Conservation (phyloP, 2,888 invertebrate genomes). For the Sinotaia quadrata region DNA sequence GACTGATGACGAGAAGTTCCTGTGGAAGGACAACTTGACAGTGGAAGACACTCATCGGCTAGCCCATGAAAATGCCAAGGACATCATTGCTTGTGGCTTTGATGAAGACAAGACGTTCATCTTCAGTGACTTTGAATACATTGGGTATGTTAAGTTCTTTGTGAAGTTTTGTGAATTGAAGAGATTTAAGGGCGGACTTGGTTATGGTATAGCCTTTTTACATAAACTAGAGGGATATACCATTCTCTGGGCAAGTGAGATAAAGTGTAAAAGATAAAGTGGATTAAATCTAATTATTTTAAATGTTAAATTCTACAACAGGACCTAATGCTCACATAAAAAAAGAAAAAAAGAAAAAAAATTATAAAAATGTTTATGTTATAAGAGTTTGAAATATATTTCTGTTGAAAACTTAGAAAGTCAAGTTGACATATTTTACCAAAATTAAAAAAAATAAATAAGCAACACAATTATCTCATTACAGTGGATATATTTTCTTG, state of each 20-base stretch:
- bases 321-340: no score
- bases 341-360: no score
- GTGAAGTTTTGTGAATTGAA: not conserved
- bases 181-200: not conserved
- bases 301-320: no score
- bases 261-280: not conserved
- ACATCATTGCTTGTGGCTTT: conserved; percentile 98
- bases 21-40: conserved; percentile 96
- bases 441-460: no score
- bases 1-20: conserved; percentile 97
- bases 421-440: no score
- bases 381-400: no score
- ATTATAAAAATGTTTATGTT: no score
- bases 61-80: conserved; percentile 93
- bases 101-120: conserved; percentile 95
- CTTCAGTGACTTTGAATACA: conserved; percentile 93
- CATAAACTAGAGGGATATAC: not conserved
- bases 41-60: conserved; percentile 88
- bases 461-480: no score
- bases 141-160: conserved; percentile 81
- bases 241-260: not conserved
- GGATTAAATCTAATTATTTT: no score
- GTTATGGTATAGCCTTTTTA: not conserved
- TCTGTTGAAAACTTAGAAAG: no score
- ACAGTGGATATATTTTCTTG: no score